Conservation (phyloP, 2,888 invertebrate genomes). For the Euzophera pinguis region DNA sequence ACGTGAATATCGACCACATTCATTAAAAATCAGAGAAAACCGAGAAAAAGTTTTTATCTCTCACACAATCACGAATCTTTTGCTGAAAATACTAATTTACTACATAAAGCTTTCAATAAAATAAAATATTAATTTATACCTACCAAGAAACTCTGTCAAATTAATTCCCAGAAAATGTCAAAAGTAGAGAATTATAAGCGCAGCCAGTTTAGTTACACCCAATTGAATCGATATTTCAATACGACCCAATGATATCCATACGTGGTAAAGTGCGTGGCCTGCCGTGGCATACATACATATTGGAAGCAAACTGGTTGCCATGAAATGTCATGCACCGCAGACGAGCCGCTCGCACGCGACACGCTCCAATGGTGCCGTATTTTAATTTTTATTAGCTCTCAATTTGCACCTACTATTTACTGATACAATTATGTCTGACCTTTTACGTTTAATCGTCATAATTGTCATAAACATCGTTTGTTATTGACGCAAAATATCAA, state of each 20-base stretch:
- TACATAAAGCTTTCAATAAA: no score
- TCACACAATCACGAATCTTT: no score
- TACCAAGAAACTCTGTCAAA: no score
- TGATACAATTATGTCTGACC: slow-evolving; percentile 28
- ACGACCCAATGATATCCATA: background rate
- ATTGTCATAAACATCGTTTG: slow-evolving; percentile 2
- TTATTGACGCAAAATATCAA: background rate
- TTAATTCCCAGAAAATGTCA: no score
- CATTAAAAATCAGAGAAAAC: no score
- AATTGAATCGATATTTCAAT: background rate
- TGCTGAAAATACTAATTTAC: no score
- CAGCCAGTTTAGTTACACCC: background rate
- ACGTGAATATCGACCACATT: no score
- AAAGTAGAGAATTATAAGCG: background rate
- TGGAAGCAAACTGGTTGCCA: slow-evolving; percentile 51
- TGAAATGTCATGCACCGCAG: slow-evolving; percentile 56
- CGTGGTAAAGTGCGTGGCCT: background rate
- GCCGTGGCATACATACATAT: slow-evolving; percentile 20
- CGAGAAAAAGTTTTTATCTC: no score
- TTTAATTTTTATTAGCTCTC: slow-evolving; percentile 23
- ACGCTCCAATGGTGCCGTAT: slow-evolving; percentile 33
- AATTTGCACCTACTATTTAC: slow-evolving; percentile 18
- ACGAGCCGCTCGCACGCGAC: slow-evolving; percentile 46
- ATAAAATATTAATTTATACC: no score
- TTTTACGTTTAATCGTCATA: slow-evolving; percentile 23